Percentiles rank a stretch among this genome's conserved stretches.
These are phyloP conservation scores for Lymantria monacha DNA, from an alignment of 2,888 invertebrate species.

Conservation along the genomic window DNA sequence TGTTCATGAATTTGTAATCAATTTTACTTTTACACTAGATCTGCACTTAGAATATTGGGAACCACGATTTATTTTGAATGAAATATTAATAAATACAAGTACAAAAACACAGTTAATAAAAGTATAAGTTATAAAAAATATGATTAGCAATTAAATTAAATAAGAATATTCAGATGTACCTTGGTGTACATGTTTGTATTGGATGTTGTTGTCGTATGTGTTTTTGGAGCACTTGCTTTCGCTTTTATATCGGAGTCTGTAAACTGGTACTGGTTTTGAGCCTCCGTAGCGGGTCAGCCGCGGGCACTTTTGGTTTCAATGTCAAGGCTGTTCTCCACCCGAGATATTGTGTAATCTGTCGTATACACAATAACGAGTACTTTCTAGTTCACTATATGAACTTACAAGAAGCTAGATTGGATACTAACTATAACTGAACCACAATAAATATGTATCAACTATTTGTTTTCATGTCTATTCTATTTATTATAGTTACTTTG, in stretches of 20 bases:
- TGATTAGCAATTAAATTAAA: too few species aligned
- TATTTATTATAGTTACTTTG: too few species aligned
- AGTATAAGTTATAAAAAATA: too few species aligned
- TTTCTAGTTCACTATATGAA: slow-evolving; percentile 11
- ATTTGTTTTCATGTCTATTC: background rate
- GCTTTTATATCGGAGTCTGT: slow-evolving; percentile 67
- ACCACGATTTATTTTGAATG: too few species aligned
- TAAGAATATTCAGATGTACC: slow-evolving; percentile 42
- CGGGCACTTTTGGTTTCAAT: slow-evolving; percentile 62
- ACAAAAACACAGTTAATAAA: too few species aligned
- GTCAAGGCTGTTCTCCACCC: slow-evolving; percentile 58
- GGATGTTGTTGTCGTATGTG: slow-evolving; percentile 59
- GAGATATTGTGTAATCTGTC: slow-evolving; percentile 45
- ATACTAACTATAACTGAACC: slow-evolving; percentile 16
- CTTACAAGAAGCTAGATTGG: slow-evolving; percentile 41
- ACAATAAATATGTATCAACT: slow-evolving; percentile 2
- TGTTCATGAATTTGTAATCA: too few species aligned
- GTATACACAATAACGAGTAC: slow-evolving; percentile 11
- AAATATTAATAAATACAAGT: too few species aligned
- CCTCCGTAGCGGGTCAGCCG: slow-evolving; percentile 42
- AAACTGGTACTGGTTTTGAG: slow-evolving; percentile 62
- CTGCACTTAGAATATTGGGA: too few species aligned
- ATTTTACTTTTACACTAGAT: too few species aligned
- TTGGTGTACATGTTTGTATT: slow-evolving; percentile 74
- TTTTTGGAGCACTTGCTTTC: slow-evolving; percentile 62